Conservation (phyloP, 2,888 invertebrate genomes). For the Caenorhabditis sp. region DNA sequence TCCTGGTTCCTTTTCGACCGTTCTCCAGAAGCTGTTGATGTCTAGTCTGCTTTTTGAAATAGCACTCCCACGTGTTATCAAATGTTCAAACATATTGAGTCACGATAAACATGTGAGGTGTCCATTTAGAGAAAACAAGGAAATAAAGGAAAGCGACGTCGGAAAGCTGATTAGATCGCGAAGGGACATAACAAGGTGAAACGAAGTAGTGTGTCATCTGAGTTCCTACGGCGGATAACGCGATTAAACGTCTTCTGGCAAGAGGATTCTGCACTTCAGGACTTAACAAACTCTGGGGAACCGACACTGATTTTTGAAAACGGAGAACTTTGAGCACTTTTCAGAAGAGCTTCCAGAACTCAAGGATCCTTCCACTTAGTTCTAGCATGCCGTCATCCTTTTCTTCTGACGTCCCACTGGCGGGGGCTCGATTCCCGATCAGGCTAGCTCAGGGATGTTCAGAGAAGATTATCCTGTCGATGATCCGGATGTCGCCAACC, state of each 20-base stretch:
- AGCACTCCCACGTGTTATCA: conserved; percentile 2
- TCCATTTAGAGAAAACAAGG: conserved; percentile 23
- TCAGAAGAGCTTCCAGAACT: not conserved
- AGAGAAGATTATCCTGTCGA: no score
- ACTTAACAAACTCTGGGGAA: no score
- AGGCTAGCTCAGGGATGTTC: no score
- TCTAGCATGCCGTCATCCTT: no score
- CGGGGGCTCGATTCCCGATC: no score
- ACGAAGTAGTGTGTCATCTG: conserved; percentile 23
- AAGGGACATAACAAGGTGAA: conserved; percentile 14
- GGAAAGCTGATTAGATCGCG: conserved; percentile 40
- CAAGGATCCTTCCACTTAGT: no score
- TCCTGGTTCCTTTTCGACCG: not conserved
- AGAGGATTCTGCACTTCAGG: not conserved
- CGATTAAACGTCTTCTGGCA: conserved; percentile 10
- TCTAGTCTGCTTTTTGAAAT: not conserved
- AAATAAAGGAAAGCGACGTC: conserved; percentile 28
- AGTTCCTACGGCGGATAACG: conserved; percentile 19
- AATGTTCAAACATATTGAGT: conserved; percentile 1
- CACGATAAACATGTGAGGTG: not conserved
- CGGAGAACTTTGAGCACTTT: not conserved
- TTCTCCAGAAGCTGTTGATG: not conserved
- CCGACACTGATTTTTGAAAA: not conserved
- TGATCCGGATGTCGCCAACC: no score
- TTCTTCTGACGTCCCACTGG: no score